Conservation (phyloP, 2,888 invertebrate genomes). For the Lordiphosa fenestrarum region DNA sequence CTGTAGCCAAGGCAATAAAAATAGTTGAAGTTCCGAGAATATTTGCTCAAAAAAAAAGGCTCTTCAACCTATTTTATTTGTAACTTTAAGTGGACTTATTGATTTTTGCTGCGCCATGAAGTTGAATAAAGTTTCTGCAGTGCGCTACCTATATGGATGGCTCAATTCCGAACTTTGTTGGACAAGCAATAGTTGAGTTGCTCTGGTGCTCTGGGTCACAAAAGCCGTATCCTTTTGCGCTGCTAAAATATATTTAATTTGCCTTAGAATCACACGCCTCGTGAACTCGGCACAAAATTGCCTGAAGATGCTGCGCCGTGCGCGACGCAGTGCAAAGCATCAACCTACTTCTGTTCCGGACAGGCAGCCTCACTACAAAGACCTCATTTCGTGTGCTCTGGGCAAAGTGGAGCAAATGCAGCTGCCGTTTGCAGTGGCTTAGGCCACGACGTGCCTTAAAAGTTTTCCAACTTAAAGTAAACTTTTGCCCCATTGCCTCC, state of each 20-base stretch:
- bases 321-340: not conserved
- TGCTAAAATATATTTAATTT: constrained; percentile 24
- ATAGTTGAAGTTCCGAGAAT: too few relatives aligned
- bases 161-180: not conserved
- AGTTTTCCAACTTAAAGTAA: constrained; percentile 8
- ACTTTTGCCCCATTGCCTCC: not conserved
- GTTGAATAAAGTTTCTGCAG: too few relatives aligned
- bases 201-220: not conserved
- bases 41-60: too few relatives aligned
- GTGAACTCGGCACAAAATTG: constrained; percentile 33
- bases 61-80: too few relatives aligned
- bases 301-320: constrained; percentile 4
- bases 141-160: not conserved
- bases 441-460: constrained; percentile 7
- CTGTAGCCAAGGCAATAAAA: too few relatives aligned
- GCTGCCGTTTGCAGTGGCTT: constrained; percentile 5
- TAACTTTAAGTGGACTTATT: too few relatives aligned
- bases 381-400: constrained; percentile 13
- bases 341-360: constrained; percentile 8
- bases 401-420: constrained; percentile 45
- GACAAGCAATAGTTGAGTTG: not conserved
- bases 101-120: too few relatives aligned
- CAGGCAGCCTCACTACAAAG: not conserved
- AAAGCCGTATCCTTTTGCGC: too few relatives aligned
- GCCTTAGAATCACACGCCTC: constrained; percentile 40